Evolutionary conservation across 2,797 vertebrate genomes (phyloP).

Genomic region (Halcyon leucocephala): DNA sequence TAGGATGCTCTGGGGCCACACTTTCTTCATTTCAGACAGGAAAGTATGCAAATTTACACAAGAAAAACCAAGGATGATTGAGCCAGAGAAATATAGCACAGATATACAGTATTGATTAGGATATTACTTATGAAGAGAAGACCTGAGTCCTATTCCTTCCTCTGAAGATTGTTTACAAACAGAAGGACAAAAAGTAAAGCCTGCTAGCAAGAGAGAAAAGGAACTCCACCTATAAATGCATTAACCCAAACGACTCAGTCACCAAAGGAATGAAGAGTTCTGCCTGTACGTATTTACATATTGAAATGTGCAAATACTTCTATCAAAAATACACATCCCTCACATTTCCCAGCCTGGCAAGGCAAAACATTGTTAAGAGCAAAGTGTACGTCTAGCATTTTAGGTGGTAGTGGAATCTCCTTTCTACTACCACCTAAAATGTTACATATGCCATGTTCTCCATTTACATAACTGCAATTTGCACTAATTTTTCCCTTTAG

Average conservation of each 20-base stretch:
- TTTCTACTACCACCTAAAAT: not conserved
- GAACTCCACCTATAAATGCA: not conserved
- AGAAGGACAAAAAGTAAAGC: not conserved
- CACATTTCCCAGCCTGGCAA: not conserved
- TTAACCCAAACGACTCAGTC: not conserved
- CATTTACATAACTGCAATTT: not conserved
- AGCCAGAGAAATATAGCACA: not conserved
- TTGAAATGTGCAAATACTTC: not conserved
- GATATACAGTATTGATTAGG: not conserved
- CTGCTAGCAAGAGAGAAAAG: not conserved
- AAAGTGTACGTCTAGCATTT: not conserved
- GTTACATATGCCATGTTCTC: not conserved
- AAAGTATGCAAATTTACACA: not conserved
- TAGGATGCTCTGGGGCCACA: not conserved
- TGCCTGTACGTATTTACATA: not conserved
- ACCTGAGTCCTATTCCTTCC: not conserved
- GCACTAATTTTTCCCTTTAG: constrained; percentile 8
- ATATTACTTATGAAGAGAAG: not conserved
- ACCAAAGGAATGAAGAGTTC: not conserved
- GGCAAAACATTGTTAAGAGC: not conserved
- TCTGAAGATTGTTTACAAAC: not conserved
- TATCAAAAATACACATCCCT: not conserved
- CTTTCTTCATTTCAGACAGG: not conserved
- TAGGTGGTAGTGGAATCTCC: not conserved
- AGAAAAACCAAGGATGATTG: not conserved